phyloP scores from a whole-genome alignment of 2,113 vertebrate genomes.

The Centrocercus urophasianus region DNA sequence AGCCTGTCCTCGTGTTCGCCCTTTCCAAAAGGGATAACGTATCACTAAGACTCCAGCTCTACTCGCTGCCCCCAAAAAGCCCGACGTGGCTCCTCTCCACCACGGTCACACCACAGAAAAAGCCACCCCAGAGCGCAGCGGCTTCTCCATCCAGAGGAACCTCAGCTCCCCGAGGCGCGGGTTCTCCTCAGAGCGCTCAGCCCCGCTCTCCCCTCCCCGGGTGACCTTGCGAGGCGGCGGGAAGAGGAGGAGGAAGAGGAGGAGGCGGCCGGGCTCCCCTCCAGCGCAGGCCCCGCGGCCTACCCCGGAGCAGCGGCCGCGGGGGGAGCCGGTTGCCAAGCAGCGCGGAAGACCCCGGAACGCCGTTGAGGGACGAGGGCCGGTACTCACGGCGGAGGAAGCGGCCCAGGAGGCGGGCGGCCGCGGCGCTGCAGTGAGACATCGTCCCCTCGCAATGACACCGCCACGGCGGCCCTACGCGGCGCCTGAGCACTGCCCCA shows the following conservation, averaged over 20 bases:
- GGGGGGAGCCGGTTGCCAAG: background rate
- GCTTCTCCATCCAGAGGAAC: no score
- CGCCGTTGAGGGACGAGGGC: background rate
- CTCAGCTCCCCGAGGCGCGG: no score
- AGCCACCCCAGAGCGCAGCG: no score
- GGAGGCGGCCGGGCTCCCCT: no score
- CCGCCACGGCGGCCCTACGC: background rate
- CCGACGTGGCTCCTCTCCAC: no score
- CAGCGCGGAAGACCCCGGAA: background rate
- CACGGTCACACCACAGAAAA: no score
- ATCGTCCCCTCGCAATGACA: constrained; percentile 39
- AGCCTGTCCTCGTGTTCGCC: no score
- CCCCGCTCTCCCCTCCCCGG: background rate
- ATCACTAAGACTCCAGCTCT: no score
- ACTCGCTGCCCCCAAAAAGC: no score
- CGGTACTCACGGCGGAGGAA: constrained; percentile 48
- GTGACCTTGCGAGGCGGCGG: background rate
- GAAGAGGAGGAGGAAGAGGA: no score
- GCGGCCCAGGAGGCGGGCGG: constrained; percentile 22
- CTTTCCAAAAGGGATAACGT: no score
- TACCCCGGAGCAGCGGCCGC: background rate
- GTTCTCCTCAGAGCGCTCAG: background rate
- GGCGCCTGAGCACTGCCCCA: background rate
- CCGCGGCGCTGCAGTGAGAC: constrained; percentile 36
- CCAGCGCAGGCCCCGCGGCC: background rate